These are phyloP conservation scores for Urosaurus nigricauda DNA, from an alignment of 2,797 vertebrate genomes.

Conservation along the genomic window DNA sequence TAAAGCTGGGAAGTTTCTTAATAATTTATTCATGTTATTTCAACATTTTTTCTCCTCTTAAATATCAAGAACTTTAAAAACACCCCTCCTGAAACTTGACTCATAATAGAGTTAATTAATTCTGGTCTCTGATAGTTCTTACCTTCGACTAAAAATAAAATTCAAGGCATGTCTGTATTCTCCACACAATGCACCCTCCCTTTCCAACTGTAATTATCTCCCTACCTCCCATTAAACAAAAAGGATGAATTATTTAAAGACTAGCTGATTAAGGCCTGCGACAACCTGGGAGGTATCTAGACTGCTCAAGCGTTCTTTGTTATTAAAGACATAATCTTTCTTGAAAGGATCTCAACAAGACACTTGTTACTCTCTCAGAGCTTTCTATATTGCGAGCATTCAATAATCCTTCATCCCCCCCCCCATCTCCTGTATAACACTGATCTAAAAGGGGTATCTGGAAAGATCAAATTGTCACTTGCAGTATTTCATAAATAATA, in stretches of 20 bases:
- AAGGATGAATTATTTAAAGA: conserved; percentile 56
- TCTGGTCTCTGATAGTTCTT: conserved; percentile 58
- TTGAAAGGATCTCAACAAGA: conserved; percentile 46
- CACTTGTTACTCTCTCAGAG: conserved; percentile 18
- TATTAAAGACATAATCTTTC: conserved; percentile 60
- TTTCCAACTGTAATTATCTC: conserved; percentile 5
- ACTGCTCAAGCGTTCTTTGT: conserved; percentile 56
- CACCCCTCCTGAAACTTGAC: conserved; percentile 25
- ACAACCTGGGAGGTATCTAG: conserved; percentile 52
- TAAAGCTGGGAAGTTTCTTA: conserved; percentile 47
- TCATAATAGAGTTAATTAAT: conserved; percentile 57
- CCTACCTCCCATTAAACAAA: background rate
- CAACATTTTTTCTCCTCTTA: conserved; percentile 45
- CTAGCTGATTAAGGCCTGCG: conserved; percentile 55
- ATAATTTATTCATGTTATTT: conserved; percentile 53
- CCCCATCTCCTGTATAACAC: background rate
- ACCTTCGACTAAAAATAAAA: conserved; percentile 56
- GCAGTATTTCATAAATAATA: conserved; percentile 19
- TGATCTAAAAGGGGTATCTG: background rate
- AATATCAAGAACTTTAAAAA: conserved; percentile 53
- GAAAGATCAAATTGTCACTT: conserved; percentile 27
- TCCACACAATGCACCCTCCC: conserved; percentile 36
- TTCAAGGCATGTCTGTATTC: conserved; percentile 33
- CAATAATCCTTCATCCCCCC: background rate
- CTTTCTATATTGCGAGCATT: background rate